phyloP scores from a whole-genome alignment of 2,888 invertebrate genomes.

The Standfussiana lucernea region DNA sequence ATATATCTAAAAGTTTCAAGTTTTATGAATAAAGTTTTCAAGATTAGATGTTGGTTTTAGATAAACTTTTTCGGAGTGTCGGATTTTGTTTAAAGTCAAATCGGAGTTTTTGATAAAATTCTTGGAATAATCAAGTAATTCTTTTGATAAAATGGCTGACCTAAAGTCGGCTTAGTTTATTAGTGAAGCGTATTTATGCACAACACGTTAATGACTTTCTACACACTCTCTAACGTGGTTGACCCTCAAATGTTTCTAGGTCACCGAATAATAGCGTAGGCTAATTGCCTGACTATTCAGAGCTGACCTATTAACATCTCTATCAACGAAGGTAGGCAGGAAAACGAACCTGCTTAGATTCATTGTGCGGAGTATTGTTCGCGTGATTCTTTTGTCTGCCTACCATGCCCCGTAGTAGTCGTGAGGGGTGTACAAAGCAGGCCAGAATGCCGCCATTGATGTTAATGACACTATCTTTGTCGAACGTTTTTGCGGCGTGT shows the following conservation, averaged over 20 bases:
- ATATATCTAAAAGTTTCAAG: constrained; percentile 50
- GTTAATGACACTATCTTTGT: constrained; percentile 78
- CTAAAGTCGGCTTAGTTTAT: neutral
- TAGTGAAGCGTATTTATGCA: constrained; percentile 8
- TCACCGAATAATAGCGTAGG: constrained; percentile 42
- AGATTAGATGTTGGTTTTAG: constrained; percentile 59
- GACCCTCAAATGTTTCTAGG: constrained; percentile 59
- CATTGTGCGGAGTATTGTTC: constrained; percentile 63
- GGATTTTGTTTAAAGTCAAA: constrained; percentile 34
- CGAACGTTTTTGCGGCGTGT: constrained; percentile 69
- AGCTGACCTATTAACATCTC: constrained; percentile 52
- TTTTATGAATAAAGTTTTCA: constrained; percentile 59
- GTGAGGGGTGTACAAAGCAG: constrained; percentile 59
- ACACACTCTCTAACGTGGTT: constrained; percentile 27
- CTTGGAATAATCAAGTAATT: constrained; percentile 28
- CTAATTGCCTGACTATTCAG: constrained; percentile 56
- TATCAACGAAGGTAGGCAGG: constrained; percentile 31
- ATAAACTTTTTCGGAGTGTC: constrained; percentile 45
- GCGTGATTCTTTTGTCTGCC: constrained; percentile 63
- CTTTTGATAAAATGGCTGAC: constrained; percentile 17
- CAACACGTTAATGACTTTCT: constrained; percentile 46
- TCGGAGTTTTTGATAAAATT: constrained; percentile 28
- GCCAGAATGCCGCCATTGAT: constrained; percentile 70
- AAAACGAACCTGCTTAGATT: constrained; percentile 50
- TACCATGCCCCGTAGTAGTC: constrained; percentile 32